phyloP scores from a whole-genome alignment of 2,888 invertebrate genomes.

The Tipula confusa region DNA sequence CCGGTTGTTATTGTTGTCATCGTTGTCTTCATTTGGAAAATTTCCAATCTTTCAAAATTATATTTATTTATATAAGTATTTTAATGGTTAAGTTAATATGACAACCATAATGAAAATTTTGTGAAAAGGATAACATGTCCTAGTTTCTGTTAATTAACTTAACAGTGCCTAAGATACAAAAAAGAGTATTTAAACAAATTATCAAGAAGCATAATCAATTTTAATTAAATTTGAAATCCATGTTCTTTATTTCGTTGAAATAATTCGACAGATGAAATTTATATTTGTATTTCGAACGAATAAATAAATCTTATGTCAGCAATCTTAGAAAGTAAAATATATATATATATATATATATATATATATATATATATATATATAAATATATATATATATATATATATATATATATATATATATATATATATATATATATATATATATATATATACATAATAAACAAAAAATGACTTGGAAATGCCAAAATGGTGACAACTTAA shows the following conservation, averaged over 20 bases:
- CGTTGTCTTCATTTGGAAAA: neutral
- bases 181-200: neutral
- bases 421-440: too few relatives aligned
- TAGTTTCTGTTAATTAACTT: neutral
- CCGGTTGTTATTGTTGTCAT: neutral
- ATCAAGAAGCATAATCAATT: neutral
- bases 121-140: neutral
- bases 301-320: neutral
- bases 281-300: neutral
- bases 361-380: too few relatives aligned
- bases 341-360: too few relatives aligned
- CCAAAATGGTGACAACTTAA: neutral
- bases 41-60: neutral
- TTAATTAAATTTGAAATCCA: slow-evolving; percentile 5
- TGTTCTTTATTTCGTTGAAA: neutral
- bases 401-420: too few relatives aligned
- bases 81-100: neutral
- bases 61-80: neutral
- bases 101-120: neutral
- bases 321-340: too few relatives aligned
- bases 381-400: too few relatives aligned
- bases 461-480: neutral
- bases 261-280: slow-evolving; percentile 12
- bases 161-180: too few relatives aligned
- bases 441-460: neutral